Evolutionary conservation across 2,113 vertebrate genomes (phyloP).

Genomic region (Pogonocichla stellata): DNA sequence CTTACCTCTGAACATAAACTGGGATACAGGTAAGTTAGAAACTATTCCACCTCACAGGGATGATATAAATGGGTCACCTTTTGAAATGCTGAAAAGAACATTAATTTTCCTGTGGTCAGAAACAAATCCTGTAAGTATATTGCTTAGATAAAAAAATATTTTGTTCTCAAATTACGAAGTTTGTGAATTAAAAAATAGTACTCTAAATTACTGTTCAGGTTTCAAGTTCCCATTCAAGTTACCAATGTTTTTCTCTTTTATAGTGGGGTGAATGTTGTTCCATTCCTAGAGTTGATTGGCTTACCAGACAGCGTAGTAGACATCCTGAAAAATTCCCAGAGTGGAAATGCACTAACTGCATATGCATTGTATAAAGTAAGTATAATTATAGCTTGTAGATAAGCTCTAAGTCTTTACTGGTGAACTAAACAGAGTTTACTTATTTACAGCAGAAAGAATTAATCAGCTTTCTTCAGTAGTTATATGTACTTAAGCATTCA

Average conservation of each 20-base stretch:
- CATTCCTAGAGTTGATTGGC: slow-evolving; percentile 86
- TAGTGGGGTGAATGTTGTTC: slow-evolving; percentile 91
- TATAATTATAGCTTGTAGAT: not conserved
- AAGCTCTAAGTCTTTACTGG: not conserved
- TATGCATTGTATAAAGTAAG: slow-evolving; percentile 97
- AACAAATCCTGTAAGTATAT: not conserved
- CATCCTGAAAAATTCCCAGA: slow-evolving; percentile 87
- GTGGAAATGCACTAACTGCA: slow-evolving; percentile 89
- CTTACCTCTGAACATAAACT: not conserved
- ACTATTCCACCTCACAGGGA: not conserved
- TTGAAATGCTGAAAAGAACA: not conserved
- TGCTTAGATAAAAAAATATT: not conserved
- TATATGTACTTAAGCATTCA: not conserved
- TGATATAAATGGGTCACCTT: not conserved
- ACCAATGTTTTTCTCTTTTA: slow-evolving; percentile 38
- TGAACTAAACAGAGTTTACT: not conserved
- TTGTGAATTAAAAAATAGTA: not conserved
- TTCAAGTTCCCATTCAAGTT: not conserved
- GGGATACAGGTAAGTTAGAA: not conserved
- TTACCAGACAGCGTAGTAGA: slow-evolving; percentile 83
- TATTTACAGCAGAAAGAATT: not conserved
- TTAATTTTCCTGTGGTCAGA: not conserved
- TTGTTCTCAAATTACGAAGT: not conserved
- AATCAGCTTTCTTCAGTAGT: not conserved
- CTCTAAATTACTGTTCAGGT: not conserved